These are phyloP conservation scores for Urophycis tenuis DNA, from an alignment of 2,797 vertebrate genomes.

Conservation along the genomic window DNA sequence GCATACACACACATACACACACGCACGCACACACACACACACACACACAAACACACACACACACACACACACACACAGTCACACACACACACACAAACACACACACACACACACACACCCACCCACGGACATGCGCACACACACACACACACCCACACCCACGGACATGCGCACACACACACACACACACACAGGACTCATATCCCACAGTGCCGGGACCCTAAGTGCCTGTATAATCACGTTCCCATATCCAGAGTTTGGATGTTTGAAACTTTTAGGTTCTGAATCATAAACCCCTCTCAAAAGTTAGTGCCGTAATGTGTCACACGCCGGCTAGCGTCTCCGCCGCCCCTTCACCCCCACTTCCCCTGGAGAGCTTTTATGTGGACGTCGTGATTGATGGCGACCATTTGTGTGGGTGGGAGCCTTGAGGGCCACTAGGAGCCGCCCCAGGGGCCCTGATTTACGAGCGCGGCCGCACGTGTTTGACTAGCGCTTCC, in stretches of 20 bases:
- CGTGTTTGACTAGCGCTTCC: constrained; percentile 63
- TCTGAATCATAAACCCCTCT: constrained; percentile 22
- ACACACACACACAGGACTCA: too few relatives aligned
- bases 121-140: too few relatives aligned
- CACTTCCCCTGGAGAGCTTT: constrained; percentile 43
- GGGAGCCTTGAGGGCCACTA: constrained; percentile 38
- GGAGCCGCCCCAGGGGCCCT: constrained; percentile 50
- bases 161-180: too few relatives aligned
- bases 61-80: too few relatives aligned
- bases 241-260: neutral
- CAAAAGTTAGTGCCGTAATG: constrained; percentile 38
- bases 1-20: too few relatives aligned
- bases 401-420: constrained; percentile 55
- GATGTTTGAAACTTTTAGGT: neutral
- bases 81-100: too few relatives aligned
- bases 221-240: neutral
- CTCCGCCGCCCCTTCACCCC: constrained; percentile 32
- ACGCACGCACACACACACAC: too few relatives aligned
- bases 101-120: too few relatives aligned
- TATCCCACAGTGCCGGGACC: too few relatives aligned
- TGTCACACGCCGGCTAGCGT: constrained; percentile 37
- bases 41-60: too few relatives aligned
- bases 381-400: constrained; percentile 60
- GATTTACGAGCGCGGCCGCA: constrained; percentile 63
- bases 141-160: too few relatives aligned